Evolutionary conservation across 2,797 vertebrate genomes (phyloP).

Genomic region (Catharus ustulatus): DNA sequence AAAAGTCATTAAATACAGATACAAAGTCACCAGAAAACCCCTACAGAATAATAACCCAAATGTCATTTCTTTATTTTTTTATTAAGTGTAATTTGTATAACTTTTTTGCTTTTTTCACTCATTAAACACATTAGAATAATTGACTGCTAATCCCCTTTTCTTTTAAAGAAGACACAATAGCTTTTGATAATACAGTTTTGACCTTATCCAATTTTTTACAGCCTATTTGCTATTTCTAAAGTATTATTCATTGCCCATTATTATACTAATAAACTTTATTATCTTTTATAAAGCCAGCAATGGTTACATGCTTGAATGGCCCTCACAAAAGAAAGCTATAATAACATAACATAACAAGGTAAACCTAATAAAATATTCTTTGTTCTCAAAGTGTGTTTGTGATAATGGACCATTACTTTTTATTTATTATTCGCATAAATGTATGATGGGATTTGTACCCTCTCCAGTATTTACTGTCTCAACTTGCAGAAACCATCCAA

Average conservation of each 20-base stretch:
- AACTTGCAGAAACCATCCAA: background rate
- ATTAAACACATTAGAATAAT: background rate
- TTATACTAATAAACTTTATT: constrained; percentile 74
- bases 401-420: constrained; percentile 66
- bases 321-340: constrained; percentile 43
- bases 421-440: constrained; percentile 70
- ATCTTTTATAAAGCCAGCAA: constrained; percentile 54
- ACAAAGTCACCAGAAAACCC: background rate
- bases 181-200: constrained; percentile 34
- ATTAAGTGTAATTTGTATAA: background rate
- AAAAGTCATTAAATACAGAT: background rate
- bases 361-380: constrained; percentile 73
- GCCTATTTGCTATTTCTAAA: constrained; percentile 42
- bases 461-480: background rate
- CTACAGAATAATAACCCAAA: background rate
- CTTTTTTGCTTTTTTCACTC: background rate
- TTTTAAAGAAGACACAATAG: background rate
- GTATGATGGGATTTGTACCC: constrained; percentile 21
- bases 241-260: constrained; percentile 57
- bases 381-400: constrained; percentile 54
- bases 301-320: constrained; percentile 61
- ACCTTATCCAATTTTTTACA: constrained; percentile 41
- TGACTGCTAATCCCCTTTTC: background rate
- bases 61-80: background rate
- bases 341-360: constrained; percentile 68